Percentiles rank a stretch among this genome's conserved stretches.
Evolutionary conservation across 2,113 vertebrate genomes (phyloP).

Genomic region (Columbina picui): DNA sequence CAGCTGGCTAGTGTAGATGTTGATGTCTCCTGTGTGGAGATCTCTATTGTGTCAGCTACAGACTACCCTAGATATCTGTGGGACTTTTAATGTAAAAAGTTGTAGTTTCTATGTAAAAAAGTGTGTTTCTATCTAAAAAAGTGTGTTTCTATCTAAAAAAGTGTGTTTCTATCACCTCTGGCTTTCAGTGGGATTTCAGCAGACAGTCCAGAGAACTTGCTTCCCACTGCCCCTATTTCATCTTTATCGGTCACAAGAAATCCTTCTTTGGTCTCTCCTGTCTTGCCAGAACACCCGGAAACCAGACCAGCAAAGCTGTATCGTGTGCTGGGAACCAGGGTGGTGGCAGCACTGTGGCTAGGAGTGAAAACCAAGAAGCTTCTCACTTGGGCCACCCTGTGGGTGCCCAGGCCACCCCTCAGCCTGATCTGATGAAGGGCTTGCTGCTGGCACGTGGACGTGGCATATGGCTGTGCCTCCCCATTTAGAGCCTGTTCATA

Average conservation of each 20-base stretch:
- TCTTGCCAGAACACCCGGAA: background rate
- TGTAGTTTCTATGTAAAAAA: too few species aligned
- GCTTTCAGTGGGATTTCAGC: background rate
- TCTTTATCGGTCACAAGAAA: background rate
- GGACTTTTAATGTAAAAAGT: background rate
- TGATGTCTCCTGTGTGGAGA: background rate
- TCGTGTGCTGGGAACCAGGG: fast-evolving
- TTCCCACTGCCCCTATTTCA: background rate
- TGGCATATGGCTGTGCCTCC: background rate
- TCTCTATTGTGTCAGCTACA: background rate
- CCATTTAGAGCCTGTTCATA: too few species aligned
- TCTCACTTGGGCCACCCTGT: fast-evolving
- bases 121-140: too few species aligned
- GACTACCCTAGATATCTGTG: background rate
- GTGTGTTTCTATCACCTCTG: background rate
- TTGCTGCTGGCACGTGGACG: background rate
- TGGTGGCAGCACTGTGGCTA: background rate
- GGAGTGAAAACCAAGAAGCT: fast-evolving
- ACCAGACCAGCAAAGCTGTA: background rate
- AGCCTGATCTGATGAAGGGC: background rate
- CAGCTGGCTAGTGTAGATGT: background rate
- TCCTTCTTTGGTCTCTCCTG: background rate
- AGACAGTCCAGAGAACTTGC: background rate
- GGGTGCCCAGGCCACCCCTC: background rate
- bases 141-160: too few species aligned